Percentiles rank a stretch among this genome's conserved stretches.
Conservation (phyloP, 2,113 vertebrate species). For the Saimiri boliviensis region DNA sequence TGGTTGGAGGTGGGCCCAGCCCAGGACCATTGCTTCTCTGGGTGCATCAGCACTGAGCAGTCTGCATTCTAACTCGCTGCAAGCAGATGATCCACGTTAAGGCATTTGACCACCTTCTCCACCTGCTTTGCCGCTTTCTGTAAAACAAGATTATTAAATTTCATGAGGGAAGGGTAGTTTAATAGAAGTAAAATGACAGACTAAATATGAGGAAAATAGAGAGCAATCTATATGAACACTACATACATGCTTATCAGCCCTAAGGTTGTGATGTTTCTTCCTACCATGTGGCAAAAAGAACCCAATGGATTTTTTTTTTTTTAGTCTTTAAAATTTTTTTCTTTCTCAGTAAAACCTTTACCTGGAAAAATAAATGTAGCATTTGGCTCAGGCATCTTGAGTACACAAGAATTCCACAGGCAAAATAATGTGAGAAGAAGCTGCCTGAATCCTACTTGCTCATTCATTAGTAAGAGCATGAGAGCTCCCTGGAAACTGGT, state of each 20-base stretch:
- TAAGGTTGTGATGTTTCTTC: not conserved
- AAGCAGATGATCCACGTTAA: rapidly evolving
- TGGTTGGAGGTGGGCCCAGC: not conserved
- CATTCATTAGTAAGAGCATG: not conserved
- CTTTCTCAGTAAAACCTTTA: slow-evolving; percentile 39
- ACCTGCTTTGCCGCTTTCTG: not conserved
- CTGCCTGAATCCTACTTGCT: not conserved
- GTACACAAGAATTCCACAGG: slow-evolving; percentile 33
- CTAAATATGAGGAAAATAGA: not conserved
- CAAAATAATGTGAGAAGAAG: slow-evolving; percentile 51
- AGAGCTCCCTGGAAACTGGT: slow-evolving; percentile 52
- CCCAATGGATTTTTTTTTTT: not conserved
- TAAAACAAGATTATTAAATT: not conserved
- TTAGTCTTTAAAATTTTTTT: not conserved
- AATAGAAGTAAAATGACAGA: not conserved
- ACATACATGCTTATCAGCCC: not conserved
- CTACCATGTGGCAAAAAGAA: not conserved
- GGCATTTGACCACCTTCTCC: not conserved
- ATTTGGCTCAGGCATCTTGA: not conserved
- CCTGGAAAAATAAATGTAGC: not conserved
- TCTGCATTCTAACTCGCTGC: rapidly evolving
- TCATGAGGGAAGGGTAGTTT: not conserved
- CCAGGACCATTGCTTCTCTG: not conserved
- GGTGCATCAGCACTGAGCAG: rapidly evolving
- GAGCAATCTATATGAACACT: not conserved